Base-by-base conservation (phyloP, 2,797 vertebrate genomes). In the Anguilla pacifica region DNA sequence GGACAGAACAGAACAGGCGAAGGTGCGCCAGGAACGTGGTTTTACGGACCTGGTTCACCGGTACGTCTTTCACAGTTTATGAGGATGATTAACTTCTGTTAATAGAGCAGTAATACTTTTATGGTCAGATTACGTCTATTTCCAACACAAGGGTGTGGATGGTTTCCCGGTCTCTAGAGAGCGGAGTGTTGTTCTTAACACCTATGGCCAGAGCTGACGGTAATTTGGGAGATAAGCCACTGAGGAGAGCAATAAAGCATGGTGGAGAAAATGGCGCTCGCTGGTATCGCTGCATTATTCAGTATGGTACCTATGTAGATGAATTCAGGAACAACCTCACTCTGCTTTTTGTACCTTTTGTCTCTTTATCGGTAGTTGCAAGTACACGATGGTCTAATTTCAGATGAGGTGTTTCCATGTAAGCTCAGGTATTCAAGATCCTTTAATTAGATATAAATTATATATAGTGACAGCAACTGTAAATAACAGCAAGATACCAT, bases 1-100 rank as follows among this genome's bases (percentile, higher is more conserved):
- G n/a, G 25, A 22, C 7, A 7, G n/a, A 31, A 55, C 9, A 55
- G 22, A 89, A 91, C 91, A 92, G 94, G 93, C 93, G 93, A 88
- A 91, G 90, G 86, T 57, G 84, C 89, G 86, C 43, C 79, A 89
- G 82, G 86, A 84, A 31, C 39, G 13, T 51, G 7, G 43, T 91
- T 92, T 94, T 90, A 89, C 88, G 87, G 89, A 90, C 89, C 31
- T 67, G 84, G 83, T 22, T 72, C 35, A 83, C 31, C 2, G 49
- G 70, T 53, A 85, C 86, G 85, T 15, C 89, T 89, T 90, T 90
- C 87, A 87, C 85, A 70, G 83, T 92, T 90, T 88, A 89, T 11
- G 0, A 59, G 74, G 84, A 15, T 84, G 85, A 86, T 61, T 86
- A 84, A 89, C 90, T 92, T 39, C 77, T 92, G 84, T 90, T 86